Evolutionary conservation across 2,888 invertebrate species (phyloP).

Genomic region (Himalopsyche tibetana): DNA sequence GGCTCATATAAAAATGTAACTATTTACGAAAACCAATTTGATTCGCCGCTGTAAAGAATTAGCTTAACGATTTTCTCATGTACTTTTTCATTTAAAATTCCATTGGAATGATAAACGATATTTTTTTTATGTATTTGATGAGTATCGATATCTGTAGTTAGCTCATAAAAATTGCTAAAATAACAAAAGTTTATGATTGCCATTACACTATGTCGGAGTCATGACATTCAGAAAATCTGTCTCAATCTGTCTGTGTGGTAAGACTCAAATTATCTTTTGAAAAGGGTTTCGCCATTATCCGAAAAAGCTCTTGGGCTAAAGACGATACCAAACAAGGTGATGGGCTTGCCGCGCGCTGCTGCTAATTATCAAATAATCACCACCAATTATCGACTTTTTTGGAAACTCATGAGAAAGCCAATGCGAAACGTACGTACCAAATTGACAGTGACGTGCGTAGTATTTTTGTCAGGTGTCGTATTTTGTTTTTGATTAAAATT

Average conservation of each 20-base stretch:
- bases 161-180: no score
- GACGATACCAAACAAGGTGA: slow-evolving; percentile 53
- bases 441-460: not conserved
- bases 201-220: not conserved
- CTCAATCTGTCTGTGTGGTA: not conserved
- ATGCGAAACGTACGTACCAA: not conserved
- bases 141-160: no score
- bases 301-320: slow-evolving; percentile 41
- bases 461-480: not conserved
- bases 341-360: slow-evolving; percentile 39
- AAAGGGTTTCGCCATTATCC: slow-evolving; percentile 15
- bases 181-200: no score
- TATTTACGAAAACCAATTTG: no score
- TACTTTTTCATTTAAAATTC: no score
- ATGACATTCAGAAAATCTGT: not conserved
- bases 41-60: no score
- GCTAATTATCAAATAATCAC: slow-evolving; percentile 54
- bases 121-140: no score
- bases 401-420: not conserved
- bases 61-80: no score
- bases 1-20: no score
- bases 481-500: no score
- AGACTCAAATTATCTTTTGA: not conserved
- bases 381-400: slow-evolving; percentile 52
- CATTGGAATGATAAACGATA: no score